These are phyloP conservation scores for Galaxea fascicularis DNA, from an alignment of 92 coral and sea anemone genomes.

Conservation along the genomic window DNA sequence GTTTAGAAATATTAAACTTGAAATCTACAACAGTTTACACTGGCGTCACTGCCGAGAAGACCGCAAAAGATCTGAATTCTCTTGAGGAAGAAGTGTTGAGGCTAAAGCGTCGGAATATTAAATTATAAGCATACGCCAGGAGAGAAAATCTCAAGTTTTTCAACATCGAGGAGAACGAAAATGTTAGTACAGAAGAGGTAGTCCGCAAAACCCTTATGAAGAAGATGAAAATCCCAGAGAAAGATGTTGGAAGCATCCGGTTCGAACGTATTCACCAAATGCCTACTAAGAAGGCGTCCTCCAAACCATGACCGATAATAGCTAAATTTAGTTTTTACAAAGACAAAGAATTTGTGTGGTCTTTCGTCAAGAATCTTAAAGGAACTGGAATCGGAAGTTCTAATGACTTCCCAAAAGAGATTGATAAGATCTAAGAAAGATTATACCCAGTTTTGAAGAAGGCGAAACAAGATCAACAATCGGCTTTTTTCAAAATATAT, in stretches of 20 bases:
- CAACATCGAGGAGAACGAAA: background rate
- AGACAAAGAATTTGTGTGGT: too few species aligned
- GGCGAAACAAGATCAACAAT: too few species aligned
- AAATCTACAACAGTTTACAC: background rate
- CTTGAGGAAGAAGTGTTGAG: background rate
- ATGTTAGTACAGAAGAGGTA: background rate
- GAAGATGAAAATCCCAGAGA: too few species aligned
- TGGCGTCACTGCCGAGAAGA: background rate
- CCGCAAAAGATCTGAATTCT: background rate
- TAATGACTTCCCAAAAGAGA: background rate
- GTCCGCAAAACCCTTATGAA: background rate
- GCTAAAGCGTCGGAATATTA: constrained; percentile 1
- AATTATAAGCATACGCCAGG: background rate
- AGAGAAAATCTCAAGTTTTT: background rate
- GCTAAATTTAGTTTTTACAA: background rate
- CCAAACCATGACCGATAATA: background rate
- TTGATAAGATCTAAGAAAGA: background rate
- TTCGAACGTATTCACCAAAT: background rate
- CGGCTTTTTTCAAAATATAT: too few species aligned
- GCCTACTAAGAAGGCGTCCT: background rate
- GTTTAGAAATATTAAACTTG: background rate
- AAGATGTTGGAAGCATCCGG: background rate
- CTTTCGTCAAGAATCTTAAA: too few species aligned
- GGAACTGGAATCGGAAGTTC: background rate
- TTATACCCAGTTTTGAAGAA: too few species aligned